These are phyloP conservation scores for Yasuhikotakia modesta DNA, from an alignment of 2,797 vertebrate species.

Conservation along the genomic window DNA sequence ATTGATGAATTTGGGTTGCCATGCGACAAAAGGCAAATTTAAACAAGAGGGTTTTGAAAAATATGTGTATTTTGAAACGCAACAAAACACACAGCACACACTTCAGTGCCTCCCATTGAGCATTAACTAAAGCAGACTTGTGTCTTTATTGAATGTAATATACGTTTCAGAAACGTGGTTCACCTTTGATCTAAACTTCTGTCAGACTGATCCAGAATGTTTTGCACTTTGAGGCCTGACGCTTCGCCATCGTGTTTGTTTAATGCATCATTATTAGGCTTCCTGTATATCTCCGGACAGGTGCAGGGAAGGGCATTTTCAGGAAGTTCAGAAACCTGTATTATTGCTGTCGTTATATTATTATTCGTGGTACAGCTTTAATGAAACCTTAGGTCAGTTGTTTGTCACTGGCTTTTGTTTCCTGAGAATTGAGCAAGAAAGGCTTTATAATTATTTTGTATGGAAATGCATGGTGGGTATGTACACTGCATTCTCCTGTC, in stretches of 20 bases:
- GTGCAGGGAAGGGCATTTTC: constrained; percentile 42
- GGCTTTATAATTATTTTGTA: background rate
- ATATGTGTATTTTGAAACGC: background rate
- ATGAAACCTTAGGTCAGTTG: background rate
- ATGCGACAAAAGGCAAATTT: constrained; percentile 3
- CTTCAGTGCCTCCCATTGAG: background rate
- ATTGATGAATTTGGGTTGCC: constrained; percentile 4
- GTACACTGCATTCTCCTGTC: constrained; percentile 41
- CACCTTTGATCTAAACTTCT: constrained; percentile 21
- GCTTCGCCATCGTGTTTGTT: constrained; percentile 7
- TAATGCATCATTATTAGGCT: background rate
- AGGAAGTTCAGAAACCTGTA: constrained; percentile 33
- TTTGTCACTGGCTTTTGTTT: no score
- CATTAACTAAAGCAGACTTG: background rate
- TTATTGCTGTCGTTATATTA: background rate
- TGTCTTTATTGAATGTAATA: background rate
- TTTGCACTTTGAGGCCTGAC: constrained; percentile 39
- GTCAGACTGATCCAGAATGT: constrained; percentile 14
- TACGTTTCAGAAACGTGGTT: background rate
- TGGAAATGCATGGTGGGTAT: constrained; percentile 49
- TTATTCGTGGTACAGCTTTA: background rate
- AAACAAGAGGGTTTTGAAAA: background rate
- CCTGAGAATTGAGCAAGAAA: background rate
- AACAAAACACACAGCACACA: background rate
- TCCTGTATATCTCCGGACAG: constrained; percentile 28